Base-by-base conservation (phyloP, 2,797 vertebrate genomes). In the Pangasius sanitwongsei region DNA sequence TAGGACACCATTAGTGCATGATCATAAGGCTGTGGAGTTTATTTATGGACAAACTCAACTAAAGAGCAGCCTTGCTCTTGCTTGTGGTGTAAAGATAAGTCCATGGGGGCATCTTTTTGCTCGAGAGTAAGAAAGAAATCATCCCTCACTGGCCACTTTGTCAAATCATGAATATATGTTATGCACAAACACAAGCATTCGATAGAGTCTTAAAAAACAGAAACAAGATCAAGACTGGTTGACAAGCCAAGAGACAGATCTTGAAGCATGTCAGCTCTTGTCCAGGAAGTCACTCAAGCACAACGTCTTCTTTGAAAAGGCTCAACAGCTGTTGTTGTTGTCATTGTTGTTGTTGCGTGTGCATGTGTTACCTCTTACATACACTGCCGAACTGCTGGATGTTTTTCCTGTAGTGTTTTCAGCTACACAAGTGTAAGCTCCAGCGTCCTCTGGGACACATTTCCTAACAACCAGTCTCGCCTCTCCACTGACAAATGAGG, bases 371-470 rank as follows among this genome's bases (percentile, higher is more conserved):
- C 96, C 96, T 96, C 87, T 94, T 83, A 96, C 93, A 13, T 92
- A 93, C 78, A 96, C 95, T 4, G 95, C 94, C 1, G 95, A 94
- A 0, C 95, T 95, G 92, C 95, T 95, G 72, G 95, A 96, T 0
- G 93, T 94, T 89, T 94, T 96, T 55, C 96, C 96, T 0, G 89
- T 90, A 1, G 75, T 9, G 92, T 95, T 97, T 89, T 96, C 95
- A 0, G 93, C 95, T 91, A 96, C 34, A 85, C 96, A 96, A 12
- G 95, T 96, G 91, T 96, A 97, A 44, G 94, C 94, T 0, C 96
- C 96, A 0, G 95, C 95, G 53, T 96, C 96, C 84, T 96, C 96
- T 0, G 95, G 96, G 86, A 96, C 93, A 75, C 95, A 95, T 8
- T 96, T 96, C 50, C 2, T 92, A 90, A 97, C 94, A 57, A 93